Evolutionary conservation across 1,140 invertebrate species (phyloP).

Genomic region (Philopotamus ludificatus): DNA sequence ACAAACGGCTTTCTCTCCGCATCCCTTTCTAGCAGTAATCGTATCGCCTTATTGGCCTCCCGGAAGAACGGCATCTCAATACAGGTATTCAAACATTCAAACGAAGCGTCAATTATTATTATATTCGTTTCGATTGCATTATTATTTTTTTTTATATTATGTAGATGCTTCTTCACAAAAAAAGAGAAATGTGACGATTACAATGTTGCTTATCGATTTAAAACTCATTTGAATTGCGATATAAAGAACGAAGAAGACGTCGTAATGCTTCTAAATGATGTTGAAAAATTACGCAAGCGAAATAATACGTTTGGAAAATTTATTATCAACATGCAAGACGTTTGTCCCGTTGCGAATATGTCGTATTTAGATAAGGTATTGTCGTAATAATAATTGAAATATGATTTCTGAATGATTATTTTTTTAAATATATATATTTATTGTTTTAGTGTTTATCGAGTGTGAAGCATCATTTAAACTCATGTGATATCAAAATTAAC

Average conservation of each 20-base stretch:
- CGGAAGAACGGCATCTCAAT: constrained; percentile 47
- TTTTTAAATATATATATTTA: too few relatives aligned
- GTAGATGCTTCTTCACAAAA: constrained; percentile 49
- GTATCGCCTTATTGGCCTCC: constrained; percentile 50
- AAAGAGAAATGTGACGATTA: constrained; percentile 32
- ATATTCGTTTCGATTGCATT: not conserved
- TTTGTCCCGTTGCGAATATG: constrained; percentile 47
- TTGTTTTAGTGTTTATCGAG: constrained; percentile 50
- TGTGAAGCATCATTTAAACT: constrained; percentile 47
- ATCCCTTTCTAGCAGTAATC: constrained; percentile 49
- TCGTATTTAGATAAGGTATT: constrained; percentile 51
- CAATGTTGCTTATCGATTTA: constrained; percentile 48
- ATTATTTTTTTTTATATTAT: constrained; percentile 5
- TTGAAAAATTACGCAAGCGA: constrained; percentile 23
- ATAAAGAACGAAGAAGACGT: constrained; percentile 41
- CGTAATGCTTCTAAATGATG: constrained; percentile 38
- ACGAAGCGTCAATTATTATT: not conserved
- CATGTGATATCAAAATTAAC: constrained; percentile 27
- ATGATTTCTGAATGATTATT: too few relatives aligned
- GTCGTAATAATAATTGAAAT: constrained; percentile 12
- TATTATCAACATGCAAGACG: constrained; percentile 45
- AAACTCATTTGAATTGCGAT: constrained; percentile 46
- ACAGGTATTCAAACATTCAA: too few relatives aligned
- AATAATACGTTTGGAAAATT: constrained; percentile 36
- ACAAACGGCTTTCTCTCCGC: constrained; percentile 44